These are phyloP conservation scores for Smutsia temminckii DNA, from an alignment of 2,797 vertebrate genomes.

Conservation along the genomic window DNA sequence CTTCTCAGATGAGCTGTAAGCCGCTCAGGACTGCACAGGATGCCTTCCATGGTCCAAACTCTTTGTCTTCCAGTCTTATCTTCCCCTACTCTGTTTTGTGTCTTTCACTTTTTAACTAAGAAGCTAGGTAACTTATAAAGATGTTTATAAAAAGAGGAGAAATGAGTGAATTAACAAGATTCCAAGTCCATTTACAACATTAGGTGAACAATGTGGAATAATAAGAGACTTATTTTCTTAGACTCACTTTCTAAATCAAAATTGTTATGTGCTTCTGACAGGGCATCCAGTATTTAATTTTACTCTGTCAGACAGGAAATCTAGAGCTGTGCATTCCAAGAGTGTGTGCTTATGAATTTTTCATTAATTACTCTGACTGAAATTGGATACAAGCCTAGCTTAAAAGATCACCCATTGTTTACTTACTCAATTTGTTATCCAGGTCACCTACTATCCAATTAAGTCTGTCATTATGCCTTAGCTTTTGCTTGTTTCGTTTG, in stretches of 20 bases:
- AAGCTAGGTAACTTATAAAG: background rate
- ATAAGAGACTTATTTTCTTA: background rate
- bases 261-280: background rate
- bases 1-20: background rate
- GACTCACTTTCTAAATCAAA: conserved; percentile 44
- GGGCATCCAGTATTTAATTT: conserved; percentile 4
- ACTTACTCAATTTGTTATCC: conserved; percentile 19
- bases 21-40: fast-evolving
- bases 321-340: background rate
- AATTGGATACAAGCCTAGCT: background rate
- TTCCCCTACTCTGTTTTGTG: background rate
- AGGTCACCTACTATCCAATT: background rate
- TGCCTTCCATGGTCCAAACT: background rate
- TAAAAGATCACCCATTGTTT: conserved; percentile 32
- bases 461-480: background rate
- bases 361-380: conserved; percentile 51
- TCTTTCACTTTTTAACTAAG: conserved; percentile 25
- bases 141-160: background rate
- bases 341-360: conserved; percentile 31
- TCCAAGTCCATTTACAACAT: background rate
- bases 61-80: background rate
- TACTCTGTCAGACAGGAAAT: conserved; percentile 5
- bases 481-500: background rate
- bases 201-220: background rate
- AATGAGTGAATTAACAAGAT: background rate